Conservation (phyloP, 2,113 vertebrate genomes). For the Tyrannus savana region DNA sequence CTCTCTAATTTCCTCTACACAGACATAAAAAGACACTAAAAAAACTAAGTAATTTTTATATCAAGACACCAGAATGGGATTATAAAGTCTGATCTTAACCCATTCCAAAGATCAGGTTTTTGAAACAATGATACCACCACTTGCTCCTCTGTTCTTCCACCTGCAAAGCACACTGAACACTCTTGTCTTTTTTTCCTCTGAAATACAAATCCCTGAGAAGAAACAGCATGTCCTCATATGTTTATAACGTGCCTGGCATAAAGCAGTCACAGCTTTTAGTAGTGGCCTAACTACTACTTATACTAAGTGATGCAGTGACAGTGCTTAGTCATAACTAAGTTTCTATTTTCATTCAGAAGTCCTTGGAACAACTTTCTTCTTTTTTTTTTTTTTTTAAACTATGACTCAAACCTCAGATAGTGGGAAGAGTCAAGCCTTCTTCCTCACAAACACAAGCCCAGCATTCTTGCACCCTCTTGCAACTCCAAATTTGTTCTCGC, state of each 20-base stretch:
- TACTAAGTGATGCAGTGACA: neutral
- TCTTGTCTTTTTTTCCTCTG: neutral
- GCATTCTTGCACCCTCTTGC: neutral
- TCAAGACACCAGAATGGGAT: neutral
- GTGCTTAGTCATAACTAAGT: neutral
- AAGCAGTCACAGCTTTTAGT: neutral
- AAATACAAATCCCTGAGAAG: neutral
- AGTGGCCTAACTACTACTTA: neutral
- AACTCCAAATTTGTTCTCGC: neutral
- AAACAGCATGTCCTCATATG: neutral
- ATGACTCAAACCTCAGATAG: neutral
- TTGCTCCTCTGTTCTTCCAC: neutral
- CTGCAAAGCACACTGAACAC: neutral
- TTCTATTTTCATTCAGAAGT: conserved; percentile 22
- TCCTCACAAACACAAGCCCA: neutral
- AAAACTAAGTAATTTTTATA: neutral
- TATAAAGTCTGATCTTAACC: neutral
- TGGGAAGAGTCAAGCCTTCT: neutral
- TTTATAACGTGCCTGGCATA: neutral
- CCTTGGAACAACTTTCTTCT: neutral
- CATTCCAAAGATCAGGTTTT: neutral
- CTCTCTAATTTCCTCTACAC: neutral
- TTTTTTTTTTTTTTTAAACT: neutral
- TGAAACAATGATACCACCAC: neutral
- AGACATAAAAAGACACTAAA: neutral